Percentiles rank a stretch among this genome's conserved stretches.
These are phyloP conservation scores for Epinephelus malabaricus DNA, from an alignment of 2,797 vertebrate species.

Conservation along the genomic window DNA sequence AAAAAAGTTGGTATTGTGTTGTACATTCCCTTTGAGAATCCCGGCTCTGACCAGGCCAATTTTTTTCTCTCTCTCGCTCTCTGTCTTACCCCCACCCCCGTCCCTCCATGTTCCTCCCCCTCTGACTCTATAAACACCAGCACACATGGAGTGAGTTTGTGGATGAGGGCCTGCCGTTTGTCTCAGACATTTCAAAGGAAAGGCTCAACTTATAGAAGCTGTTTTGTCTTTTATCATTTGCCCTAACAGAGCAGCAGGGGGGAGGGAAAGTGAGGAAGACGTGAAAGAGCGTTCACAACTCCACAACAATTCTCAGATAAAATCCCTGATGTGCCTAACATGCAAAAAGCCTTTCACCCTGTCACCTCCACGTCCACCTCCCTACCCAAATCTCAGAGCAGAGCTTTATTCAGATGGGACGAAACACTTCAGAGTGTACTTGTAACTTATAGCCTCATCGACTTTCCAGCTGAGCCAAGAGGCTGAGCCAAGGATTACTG, in stretches of 20 bases:
- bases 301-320: neutral
- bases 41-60: constrained; percentile 48
- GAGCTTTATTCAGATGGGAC: constrained; percentile 3
- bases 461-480: constrained; percentile 34
- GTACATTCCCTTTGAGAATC: constrained; percentile 69
- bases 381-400: neutral
- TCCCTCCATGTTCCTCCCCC: constrained; percentile 32
- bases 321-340: neutral
- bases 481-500: constrained; percentile 55
- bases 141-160: constrained; percentile 79
- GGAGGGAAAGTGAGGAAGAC: neutral
- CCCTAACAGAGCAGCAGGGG: neutral
- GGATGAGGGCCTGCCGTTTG: constrained; percentile 51
- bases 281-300: neutral
- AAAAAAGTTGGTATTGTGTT: constrained; percentile 75
- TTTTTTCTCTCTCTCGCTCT: constrained; percentile 27
- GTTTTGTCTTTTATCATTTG: neutral
- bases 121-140: constrained; percentile 68
- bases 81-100: constrained; percentile 1
- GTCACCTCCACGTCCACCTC: neutral
- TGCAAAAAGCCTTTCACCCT: neutral
- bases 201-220: constrained; percentile 12
- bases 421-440: constrained; percentile 3
- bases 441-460: neutral
- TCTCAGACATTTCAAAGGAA: constrained; percentile 40